Base-by-base conservation (phyloP, 1,140 invertebrate genomes). In the Antheraea mylitta region DNA sequence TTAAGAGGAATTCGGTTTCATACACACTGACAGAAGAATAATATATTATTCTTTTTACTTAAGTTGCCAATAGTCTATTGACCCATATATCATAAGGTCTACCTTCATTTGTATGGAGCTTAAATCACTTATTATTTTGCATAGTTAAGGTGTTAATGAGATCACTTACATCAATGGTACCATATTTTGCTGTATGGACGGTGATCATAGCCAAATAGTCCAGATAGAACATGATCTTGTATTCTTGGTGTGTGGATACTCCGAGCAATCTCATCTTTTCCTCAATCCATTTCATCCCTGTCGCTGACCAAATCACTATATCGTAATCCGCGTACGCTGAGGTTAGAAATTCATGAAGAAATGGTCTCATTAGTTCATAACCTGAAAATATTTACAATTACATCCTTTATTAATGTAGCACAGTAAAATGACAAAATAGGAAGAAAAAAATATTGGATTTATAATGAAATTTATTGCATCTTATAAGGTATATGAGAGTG, bases 221-320 rank as follows among this genome's bases (percentile, higher is more conserved):
- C 53, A 99, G 88, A 87, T 98, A 96, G 89, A 99, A 99, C 75
- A 96, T 95, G 72, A 99, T 97, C 92, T 98, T 99, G 84, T 99
- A 99, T 70, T 96, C 94, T 7, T 95, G 93, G 92, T 99, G 95
- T 36, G 90, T 94, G 0, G 95, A 93, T 0, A 99, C 98, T 0
- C 98, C 98, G 0, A 99, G 92, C 22, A 99, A 89, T 67, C 96
- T 96, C 98, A 99, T 99, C 92, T 99, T 99, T 77, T 98, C 97
- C 80, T 99, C 97, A 63, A 99, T 99, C 98, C 98, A 99, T 79
- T 98, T 98, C 98, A 99, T 99, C 72, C 96, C 97, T 0, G 98
- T 99, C 0, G 98, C 98, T 48, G 98, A 99, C 98, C 97, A 97
- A 74, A 97, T 97, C 0, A 97, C 96, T 76, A 97, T 97, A 80